Evolutionary conservation across 2,888 invertebrate genomes (phyloP).

Genomic region (Leucoptera coffeella): DNA sequence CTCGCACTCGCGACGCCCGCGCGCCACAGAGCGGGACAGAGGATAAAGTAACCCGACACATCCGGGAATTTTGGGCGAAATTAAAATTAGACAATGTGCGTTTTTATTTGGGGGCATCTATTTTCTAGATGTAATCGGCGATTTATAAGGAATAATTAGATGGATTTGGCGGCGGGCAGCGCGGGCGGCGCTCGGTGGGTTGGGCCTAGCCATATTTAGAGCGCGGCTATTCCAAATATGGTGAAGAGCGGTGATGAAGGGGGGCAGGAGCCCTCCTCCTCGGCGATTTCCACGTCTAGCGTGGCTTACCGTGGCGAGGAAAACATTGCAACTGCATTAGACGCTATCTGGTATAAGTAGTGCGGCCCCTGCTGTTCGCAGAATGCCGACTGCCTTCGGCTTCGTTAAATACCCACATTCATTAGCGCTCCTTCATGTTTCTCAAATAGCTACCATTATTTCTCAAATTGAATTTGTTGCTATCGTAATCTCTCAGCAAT

Average conservation of each 20-base stretch:
- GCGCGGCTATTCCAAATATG: conserved; percentile 75
- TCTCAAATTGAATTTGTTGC: too few relatives aligned
- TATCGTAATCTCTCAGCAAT: too few relatives aligned
- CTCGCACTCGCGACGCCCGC: conserved; percentile 16
- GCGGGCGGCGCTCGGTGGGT: conserved; percentile 54
- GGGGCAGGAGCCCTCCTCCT: conserved; percentile 72
- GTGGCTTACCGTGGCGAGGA: too few relatives aligned
- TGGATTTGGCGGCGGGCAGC: conserved; percentile 45
- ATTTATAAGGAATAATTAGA: too few relatives aligned
- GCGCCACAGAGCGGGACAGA: conserved; percentile 21
- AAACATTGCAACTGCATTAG: conserved; percentile 50
- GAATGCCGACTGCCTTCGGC: too few relatives aligned
- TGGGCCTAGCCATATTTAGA: conserved; percentile 78
- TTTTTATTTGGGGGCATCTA: too few relatives aligned
- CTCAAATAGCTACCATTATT: too few relatives aligned
- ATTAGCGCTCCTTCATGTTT: too few relatives aligned
- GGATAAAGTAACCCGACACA: conserved; percentile 48
- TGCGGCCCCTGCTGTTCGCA: too few relatives aligned
- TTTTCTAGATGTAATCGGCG: too few relatives aligned
- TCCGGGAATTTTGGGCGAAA: conserved; percentile 45
- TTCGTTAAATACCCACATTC: too few relatives aligned
- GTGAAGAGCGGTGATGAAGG: conserved; percentile 73
- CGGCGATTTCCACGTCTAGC: conserved; percentile 49
- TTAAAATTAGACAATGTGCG: conserved; percentile 35
- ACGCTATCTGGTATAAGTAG: too few relatives aligned